Evolutionary conservation across 2,113 vertebrate species (phyloP), one percentile per base, ranked within the genome.

Genomic region (Varanus komodoensis): DNA sequence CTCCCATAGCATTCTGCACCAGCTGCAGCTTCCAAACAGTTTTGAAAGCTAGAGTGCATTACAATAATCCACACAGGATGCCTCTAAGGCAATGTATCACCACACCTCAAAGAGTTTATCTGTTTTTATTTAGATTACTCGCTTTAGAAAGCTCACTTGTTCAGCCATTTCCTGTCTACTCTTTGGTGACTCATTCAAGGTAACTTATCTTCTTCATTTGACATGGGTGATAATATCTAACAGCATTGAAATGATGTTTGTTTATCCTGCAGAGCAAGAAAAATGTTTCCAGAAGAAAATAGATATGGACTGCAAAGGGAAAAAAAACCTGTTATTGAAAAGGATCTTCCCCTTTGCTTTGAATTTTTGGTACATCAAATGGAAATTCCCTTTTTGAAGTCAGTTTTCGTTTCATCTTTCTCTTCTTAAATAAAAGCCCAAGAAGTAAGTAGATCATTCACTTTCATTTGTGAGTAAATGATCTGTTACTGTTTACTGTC

Each of bases 341-440:
- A 95, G 86, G 89, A 93, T 92, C 92, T 96, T 2, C 32, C 32
- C 91, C 89, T 86, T 74, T 6, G 89, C 73, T 93, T 91, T 93
- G 84, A 91, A 87, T 91, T 93, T 44, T 89, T 64, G 88, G 69
- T 80, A 95, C 92, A 96, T 96, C 96, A 96, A 96, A 96, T 95
- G 91, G 94, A 93, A 93, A 94, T 88, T 94, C 91, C 89, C 93
- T 91, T 89, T 96, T 95, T 96, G 95, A 96, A 96, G 94, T 95
- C 89, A 88, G 87, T 92, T 1, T 0, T 85, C 0, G 92, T 93
- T 94, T 96, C 93, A 94, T 93, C 90, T 93, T 73, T 69, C 6
- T 0, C 0, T 52, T 68, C 50, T 32, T 11, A 73, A 82, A 82
- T 54, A 54, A 21, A 69, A 44, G 32, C 64, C 68, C 68, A 61